phyloP scores from a whole-genome alignment of 2,797 vertebrate species.

The Myioborus melanocephalus region DNA sequence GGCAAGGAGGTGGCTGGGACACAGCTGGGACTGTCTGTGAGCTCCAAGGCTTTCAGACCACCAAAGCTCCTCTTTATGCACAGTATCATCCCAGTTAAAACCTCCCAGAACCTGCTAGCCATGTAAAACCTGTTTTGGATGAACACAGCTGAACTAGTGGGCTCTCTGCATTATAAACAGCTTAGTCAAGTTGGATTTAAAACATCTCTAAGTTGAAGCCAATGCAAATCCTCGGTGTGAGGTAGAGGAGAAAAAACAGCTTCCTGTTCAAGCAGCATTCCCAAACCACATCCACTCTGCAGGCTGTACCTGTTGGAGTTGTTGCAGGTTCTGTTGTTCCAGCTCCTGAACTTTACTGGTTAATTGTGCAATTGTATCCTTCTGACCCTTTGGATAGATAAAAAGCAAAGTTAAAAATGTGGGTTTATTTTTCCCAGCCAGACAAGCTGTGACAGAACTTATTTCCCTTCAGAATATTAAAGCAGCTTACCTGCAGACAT shows the following conservation, averaged over 20 bases:
- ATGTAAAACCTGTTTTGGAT: background rate
- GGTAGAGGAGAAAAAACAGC: background rate
- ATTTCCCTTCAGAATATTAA: background rate
- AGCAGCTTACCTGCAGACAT: constrained; percentile 76
- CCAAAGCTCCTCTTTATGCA: background rate
- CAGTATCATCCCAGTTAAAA: background rate
- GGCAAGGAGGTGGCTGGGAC: background rate
- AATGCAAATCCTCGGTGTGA: background rate
- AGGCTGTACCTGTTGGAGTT: constrained; percentile 54
- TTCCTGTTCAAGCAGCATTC: background rate
- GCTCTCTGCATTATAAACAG: background rate
- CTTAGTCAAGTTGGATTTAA: background rate
- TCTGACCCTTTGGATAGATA: constrained; percentile 65
- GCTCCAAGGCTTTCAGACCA: background rate
- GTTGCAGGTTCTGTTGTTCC: constrained; percentile 66
- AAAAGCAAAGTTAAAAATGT: background rate
- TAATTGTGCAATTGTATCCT: constrained; percentile 72
- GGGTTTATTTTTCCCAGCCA: background rate
- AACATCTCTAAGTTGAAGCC: background rate
- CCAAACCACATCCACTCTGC: background rate
- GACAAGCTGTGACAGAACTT: background rate
- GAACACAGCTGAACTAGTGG: background rate
- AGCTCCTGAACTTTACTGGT: constrained; percentile 72
- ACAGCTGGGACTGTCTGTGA: background rate
- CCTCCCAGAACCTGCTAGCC: background rate